Conservation (phyloP, 2,113 vertebrate genomes). For the Aramus guarauna region DNA sequence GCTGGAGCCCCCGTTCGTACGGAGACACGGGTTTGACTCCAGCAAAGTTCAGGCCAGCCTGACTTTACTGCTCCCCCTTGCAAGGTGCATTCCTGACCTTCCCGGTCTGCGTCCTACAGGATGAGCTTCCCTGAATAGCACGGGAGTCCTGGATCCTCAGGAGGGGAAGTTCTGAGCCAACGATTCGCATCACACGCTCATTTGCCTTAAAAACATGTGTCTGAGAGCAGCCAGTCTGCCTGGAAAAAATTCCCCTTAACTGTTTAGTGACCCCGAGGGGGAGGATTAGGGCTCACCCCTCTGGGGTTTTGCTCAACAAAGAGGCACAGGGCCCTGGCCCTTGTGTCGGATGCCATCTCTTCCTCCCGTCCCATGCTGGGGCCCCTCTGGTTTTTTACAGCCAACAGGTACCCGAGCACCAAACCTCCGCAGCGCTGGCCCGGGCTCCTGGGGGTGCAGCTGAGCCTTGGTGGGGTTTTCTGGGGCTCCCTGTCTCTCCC, state of each 20-base stretch:
- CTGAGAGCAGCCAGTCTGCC: not conserved
- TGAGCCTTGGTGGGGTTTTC: constrained; percentile 12
- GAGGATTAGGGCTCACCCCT: not conserved
- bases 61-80: not conserved
- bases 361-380: not conserved
- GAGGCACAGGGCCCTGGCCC: not conserved
- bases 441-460: not conserved
- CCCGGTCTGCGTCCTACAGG: not conserved
- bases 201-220: not conserved
- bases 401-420: constrained; percentile 45
- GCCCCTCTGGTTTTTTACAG: not conserved
- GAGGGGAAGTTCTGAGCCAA: not conserved
- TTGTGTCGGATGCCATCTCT: not conserved
- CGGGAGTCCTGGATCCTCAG: not conserved
- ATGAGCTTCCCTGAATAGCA: not conserved
- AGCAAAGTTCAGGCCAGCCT: not conserved
- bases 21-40: not conserved
- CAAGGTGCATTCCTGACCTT: constrained; percentile 19
- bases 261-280: not conserved
- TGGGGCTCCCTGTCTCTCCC: constrained; percentile 1
- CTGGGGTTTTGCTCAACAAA: not conserved
- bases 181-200: not conserved
- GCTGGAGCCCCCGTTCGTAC: not conserved
- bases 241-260: not conserved
- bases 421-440: constrained; percentile 20